Evolutionary conservation across 2,113 vertebrate genomes (phyloP).

Genomic region (Emydocephalus ijimae): DNA sequence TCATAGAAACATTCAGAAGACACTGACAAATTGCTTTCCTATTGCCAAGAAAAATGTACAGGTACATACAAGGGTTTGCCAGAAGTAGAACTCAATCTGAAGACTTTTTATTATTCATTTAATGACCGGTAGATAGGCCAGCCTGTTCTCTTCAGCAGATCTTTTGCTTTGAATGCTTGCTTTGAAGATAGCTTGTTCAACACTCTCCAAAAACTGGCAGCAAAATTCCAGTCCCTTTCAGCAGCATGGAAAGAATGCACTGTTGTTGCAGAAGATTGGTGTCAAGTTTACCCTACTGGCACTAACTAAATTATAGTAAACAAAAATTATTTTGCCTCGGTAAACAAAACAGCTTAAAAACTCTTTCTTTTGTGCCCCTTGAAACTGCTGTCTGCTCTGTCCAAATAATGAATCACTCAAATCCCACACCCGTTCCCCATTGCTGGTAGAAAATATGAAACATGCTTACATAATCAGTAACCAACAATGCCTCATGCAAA

Average conservation of each 20-base stretch:
- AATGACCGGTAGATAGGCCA: conserved; percentile 20
- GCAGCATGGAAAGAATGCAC: conserved; percentile 28
- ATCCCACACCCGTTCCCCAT: conserved; percentile 10
- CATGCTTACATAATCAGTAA: conserved; percentile 17
- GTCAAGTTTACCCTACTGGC: conserved; percentile 14
- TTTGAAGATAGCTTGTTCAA: conserved; percentile 52
- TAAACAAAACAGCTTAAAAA: conserved; percentile 25
- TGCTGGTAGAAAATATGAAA: neutral
- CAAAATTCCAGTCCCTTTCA: conserved; percentile 22
- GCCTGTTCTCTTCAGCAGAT: neutral
- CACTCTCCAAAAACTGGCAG: conserved; percentile 19
- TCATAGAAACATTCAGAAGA: neutral
- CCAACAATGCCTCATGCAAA: conserved; percentile 10
- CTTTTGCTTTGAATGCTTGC: conserved; percentile 60
- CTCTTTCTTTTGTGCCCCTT: conserved; percentile 10
- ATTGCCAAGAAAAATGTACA: neutral
- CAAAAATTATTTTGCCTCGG: conserved; percentile 22
- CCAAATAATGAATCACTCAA: conserved; percentile 38
- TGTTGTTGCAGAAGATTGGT: conserved; percentile 12
- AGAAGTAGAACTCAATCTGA: neutral
- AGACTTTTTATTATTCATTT: conserved; percentile 5
- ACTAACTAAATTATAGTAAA: conserved; percentile 48
- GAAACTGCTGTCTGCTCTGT: conserved; percentile 12
- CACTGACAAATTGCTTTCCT: neutral
- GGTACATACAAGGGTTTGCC: neutral